These are phyloP conservation scores for Chirona hameri DNA, from an alignment of 2,888 invertebrate genomes.

Conservation along the genomic window DNA sequence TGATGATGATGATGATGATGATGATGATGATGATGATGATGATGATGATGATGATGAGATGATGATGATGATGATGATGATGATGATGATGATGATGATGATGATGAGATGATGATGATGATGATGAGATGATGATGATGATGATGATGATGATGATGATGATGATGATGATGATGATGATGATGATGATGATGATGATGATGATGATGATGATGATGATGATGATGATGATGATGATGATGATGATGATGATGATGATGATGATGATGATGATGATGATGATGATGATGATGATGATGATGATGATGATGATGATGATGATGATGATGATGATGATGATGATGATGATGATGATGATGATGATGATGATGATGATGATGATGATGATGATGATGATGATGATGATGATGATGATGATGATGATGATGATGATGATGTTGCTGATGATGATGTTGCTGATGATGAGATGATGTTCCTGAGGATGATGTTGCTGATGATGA, in stretches of 20 bases:
- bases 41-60: no score
- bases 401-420: conserved; percentile 22
- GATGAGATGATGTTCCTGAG: no score
- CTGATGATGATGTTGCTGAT: no score
- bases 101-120: no score
- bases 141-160: no score
- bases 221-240: not conserved
- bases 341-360: conserved; percentile 22
- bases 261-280: conserved; percentile 22
- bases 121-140: no score
- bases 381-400: conserved; percentile 22
- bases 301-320: conserved; percentile 22
- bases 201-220: conserved; percentile 23
- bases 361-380: conserved; percentile 22
- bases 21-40: no score
- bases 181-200: conserved; percentile 23
- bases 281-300: conserved; percentile 22
- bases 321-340: conserved; percentile 22
- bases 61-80: no score
- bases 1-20: no score
- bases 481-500: no score
- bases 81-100: no score
- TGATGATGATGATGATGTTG: no score
- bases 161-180: conserved; percentile 30
- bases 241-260: conserved; percentile 6